Base-by-base conservation (phyloP, 1,140 invertebrate species). In the Apis dorsata region DNA sequence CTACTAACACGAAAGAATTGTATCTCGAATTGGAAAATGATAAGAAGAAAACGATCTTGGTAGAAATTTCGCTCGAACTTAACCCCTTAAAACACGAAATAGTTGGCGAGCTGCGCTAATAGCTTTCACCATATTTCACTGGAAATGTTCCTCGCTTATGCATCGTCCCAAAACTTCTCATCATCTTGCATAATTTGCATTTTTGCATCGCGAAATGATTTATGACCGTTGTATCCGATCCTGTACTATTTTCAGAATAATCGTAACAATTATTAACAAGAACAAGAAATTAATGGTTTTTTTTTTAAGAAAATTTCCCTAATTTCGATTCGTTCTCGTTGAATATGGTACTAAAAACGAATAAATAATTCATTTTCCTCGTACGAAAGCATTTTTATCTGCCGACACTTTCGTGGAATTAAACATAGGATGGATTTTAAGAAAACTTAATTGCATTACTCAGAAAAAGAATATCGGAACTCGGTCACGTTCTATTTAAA, bases 161-260 rank as follows among this genome's bases (percentile, higher is more conserved):
- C 63, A 75, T 83, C 59, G 74, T 17, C 44, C 21, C 34, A 44
- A 65, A 76, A 78, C 63, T 84, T 72, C 55, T 11, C 34, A 65
- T 13, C 70, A 80, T 72, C 51, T 51, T 44, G 28, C 53, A 34
- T 15, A 57, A 60, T 53, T 80, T 59, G 10, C 63, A 83, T 80
- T 86, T 74, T 81, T 86, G 1, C 66, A 62, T 34, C 57, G 15
- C 7, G 9, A n/a, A 49, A 63, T 76, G 76, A 85, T 86, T 86
- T 84, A 83, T 72, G 62, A 57, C 9, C 11, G 17, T 49, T 68
- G 34, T 59, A 44, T 44, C 34, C 34, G 34, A 44, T 44, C 0
- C 34, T n/a, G n/a, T n/a, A n/a, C n/a, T 44, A 44, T 44, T 44
- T 44, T 44, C 34, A 44, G 34, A 44, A 44, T 44, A 44, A 44